Evolutionary conservation across 2,888 invertebrate species (phyloP).

Genomic region (Trileptium ribeirensis): DNA sequence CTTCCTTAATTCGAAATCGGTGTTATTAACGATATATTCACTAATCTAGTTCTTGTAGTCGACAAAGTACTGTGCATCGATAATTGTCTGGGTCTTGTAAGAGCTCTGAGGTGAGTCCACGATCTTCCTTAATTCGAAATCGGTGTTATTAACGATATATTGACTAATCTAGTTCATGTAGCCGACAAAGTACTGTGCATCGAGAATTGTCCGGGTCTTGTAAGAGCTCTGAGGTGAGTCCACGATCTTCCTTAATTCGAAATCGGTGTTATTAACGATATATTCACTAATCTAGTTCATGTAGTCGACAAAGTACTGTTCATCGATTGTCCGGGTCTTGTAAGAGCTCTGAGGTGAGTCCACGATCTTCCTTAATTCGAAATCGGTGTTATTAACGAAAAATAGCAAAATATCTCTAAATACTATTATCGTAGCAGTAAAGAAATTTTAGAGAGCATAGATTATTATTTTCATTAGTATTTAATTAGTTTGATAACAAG

Average conservation of each 20-base stretch:
- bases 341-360: conserved; percentile 14
- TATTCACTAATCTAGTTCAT: conserved; percentile 14
- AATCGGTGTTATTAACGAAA: no score
- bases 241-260: no score
- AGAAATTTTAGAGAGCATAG: no score
- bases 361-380: no score
- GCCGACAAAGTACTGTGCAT: conserved; percentile 10
- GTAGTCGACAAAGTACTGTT: conserved; percentile 11
- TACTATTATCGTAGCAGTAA: no score
- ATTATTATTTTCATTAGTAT: no score
- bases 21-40: conserved; percentile 40
- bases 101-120: conserved; percentile 10
- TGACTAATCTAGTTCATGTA: conserved; percentile 7
- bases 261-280: no score
- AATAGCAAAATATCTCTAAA: no score
- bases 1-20: no score
- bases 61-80: conserved; percentile 11
- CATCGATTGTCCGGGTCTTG: conserved; percentile 1
- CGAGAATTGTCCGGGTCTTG: conserved; percentile 8
- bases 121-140: no score
- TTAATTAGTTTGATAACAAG: no score
- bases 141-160: no score
- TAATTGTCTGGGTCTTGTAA: conserved; percentile 1
- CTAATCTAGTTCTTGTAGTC: conserved; percentile 5
- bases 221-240: conserved; percentile 14